Evolutionary conservation across 2,888 invertebrate genomes (phyloP).

Genomic region (Lamellibrachia columna): DNA sequence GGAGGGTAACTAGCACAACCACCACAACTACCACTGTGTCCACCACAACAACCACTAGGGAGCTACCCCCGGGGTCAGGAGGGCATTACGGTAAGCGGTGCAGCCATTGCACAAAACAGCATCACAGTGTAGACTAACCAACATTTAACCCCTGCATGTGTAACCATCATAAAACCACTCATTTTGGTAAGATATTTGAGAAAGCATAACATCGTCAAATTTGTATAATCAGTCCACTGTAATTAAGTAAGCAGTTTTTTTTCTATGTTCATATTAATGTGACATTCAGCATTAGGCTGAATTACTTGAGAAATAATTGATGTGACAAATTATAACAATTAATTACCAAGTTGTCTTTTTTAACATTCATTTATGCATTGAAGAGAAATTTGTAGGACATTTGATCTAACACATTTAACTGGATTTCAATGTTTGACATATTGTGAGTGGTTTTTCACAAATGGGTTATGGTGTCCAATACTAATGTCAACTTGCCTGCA

Average conservation of each 20-base stretch:
- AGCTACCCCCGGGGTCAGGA: background rate
- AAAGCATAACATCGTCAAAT: background rate
- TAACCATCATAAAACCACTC: background rate
- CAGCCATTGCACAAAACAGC: background rate
- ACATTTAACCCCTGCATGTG: background rate
- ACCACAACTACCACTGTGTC: background rate
- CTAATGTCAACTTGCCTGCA: background rate
- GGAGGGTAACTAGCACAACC: slow-evolving; percentile 3
- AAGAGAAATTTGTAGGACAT: too few species aligned
- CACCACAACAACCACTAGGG: background rate
- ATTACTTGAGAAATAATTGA: background rate
- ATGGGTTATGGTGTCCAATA: background rate
- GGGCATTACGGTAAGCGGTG: background rate
- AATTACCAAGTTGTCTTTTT: background rate
- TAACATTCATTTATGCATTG: background rate
- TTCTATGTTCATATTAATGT: background rate
- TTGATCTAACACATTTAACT: too few species aligned
- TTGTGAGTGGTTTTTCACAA: slow-evolving; percentile 6
- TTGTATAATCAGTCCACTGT: background rate
- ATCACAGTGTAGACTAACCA: background rate
- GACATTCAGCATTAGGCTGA: background rate
- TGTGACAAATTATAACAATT: background rate
- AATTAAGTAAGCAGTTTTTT: background rate
- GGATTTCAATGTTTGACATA: background rate
- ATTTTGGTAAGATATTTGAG: background rate